Percentiles rank a stretch among this genome's conserved stretches.
Conservation (phyloP, 2,888 invertebrate genomes). For the Drosophila histrio region DNA sequence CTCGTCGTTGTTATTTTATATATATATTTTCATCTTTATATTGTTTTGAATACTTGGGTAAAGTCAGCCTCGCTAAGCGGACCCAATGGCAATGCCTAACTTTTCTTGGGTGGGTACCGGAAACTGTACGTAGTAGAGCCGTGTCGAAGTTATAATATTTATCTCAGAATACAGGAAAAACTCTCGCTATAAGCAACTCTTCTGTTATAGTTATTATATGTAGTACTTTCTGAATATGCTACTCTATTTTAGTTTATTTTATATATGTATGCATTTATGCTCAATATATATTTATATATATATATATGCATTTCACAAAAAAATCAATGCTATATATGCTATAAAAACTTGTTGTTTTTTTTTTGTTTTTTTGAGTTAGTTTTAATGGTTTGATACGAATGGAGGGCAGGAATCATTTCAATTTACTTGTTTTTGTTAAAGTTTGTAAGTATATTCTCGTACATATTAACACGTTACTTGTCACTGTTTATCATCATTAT, state of each 20-base stretch:
- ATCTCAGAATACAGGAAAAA: constrained; percentile 6
- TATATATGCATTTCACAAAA: constrained; percentile 64
- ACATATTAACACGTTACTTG: constrained; percentile 34
- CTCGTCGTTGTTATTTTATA: neutral
- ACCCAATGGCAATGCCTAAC: constrained; percentile 27
- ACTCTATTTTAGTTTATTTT: constrained; percentile 44
- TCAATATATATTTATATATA: constrained; percentile 32
- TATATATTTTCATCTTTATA: neutral
- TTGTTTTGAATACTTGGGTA: constrained; percentile 12
- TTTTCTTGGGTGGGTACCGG: constrained; percentile 37
- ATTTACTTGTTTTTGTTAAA: constrained; percentile 71
- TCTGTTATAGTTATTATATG: constrained; percentile 18
- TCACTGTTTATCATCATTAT: constrained; percentile 38
- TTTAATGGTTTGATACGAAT: constrained; percentile 80
- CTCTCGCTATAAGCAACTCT: constrained; percentile 45
- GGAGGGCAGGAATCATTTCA: constrained; percentile 84
- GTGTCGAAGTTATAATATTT: constrained; percentile 3
- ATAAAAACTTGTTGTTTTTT: constrained; percentile 59
- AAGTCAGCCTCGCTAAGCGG: constrained; percentile 30
- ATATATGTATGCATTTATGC: constrained; percentile 38
- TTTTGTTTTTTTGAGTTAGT: constrained; percentile 58
- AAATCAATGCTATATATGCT: constrained; percentile 72
- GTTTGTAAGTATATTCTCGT: constrained; percentile 41
- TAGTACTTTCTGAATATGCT: constrained; percentile 53
- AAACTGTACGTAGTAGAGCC: constrained; percentile 46